Percentiles rank a stretch among this genome's conserved stretches.
Conservation (phyloP, 2,888 invertebrate genomes). For the Phortica okadai region DNA sequence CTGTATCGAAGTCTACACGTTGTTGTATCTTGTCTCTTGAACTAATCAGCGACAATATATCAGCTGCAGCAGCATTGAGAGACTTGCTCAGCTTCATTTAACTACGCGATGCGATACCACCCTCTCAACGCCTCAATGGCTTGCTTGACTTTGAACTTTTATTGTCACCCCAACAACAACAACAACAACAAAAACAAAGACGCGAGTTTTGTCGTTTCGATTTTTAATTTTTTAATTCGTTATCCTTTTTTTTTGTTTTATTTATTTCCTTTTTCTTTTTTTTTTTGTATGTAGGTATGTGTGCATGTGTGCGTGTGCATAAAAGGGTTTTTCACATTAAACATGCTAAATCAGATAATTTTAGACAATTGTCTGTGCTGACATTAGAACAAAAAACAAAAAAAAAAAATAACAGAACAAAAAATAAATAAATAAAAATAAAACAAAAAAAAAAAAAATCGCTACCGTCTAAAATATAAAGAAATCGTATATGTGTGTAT, state of each 20-base stretch:
- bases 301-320: conserved; percentile 23
- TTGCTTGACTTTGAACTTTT: conserved; percentile 45
- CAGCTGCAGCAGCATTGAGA: conserved; percentile 11
- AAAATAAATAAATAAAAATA: not conserved
- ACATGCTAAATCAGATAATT: conserved; percentile 69
- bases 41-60: conserved; percentile 57
- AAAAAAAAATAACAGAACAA: too few species aligned
- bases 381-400: conserved; percentile 69
- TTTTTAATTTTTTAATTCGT: conserved; percentile 56
- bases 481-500: not conserved
- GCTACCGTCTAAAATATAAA: not conserved
- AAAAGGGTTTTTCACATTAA: conserved; percentile 68
- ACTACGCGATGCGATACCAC: too few species aligned
- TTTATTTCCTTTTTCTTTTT: not conserved
- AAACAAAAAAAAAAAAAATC: not conserved
- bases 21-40: conserved; percentile 38
- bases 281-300: not conserved
- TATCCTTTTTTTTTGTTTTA: conserved; percentile 35
- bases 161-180: not conserved
- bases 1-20: not conserved
- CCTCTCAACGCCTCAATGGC: conserved; percentile 11
- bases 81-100: too few species aligned
- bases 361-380: conserved; percentile 66
- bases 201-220: conserved; percentile 40
- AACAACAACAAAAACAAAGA: not conserved